These are phyloP conservation scores for Ptyas mucosa DNA, from an alignment of 2,113 vertebrate genomes.

Conservation along the genomic window DNA sequence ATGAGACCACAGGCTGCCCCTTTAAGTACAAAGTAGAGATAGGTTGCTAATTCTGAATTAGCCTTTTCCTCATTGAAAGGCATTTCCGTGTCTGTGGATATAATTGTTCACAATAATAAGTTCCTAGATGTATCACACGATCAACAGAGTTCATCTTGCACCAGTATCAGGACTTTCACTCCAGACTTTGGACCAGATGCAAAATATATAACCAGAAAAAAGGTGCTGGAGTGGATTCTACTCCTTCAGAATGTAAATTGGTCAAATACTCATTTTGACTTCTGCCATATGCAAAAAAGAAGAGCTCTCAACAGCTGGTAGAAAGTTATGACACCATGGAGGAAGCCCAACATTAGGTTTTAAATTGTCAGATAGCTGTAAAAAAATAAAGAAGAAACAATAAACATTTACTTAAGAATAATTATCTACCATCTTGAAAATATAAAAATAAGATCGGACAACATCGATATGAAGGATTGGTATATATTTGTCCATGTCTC, in stretches of 20 bases:
- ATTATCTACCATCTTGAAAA: neutral
- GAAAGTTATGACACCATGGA: neutral
- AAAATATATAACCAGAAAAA: neutral
- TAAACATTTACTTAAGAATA: neutral
- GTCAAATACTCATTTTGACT: neutral
- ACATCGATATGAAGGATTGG: too few relatives aligned
- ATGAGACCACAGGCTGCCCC: neutral
- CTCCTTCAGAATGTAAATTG: neutral
- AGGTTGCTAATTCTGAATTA: neutral
- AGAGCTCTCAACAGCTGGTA: neutral
- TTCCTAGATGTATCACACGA: neutral
- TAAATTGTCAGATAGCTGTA: neutral
- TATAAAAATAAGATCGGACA: neutral
- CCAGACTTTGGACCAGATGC: neutral
- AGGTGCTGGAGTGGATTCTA: neutral
- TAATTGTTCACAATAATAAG: neutral
- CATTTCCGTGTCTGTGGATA: neutral
- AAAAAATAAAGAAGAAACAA: neutral
- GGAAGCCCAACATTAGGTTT: neutral
- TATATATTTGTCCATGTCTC: too few relatives aligned
- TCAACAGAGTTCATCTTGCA: neutral
- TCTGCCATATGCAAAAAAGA: neutral
- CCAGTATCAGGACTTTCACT: neutral
- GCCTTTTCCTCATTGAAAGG: neutral
- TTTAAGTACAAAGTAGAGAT: neutral